These are phyloP conservation scores for Torymus auratus DNA, from an alignment of 2,888 invertebrate genomes.

Conservation along the genomic window DNA sequence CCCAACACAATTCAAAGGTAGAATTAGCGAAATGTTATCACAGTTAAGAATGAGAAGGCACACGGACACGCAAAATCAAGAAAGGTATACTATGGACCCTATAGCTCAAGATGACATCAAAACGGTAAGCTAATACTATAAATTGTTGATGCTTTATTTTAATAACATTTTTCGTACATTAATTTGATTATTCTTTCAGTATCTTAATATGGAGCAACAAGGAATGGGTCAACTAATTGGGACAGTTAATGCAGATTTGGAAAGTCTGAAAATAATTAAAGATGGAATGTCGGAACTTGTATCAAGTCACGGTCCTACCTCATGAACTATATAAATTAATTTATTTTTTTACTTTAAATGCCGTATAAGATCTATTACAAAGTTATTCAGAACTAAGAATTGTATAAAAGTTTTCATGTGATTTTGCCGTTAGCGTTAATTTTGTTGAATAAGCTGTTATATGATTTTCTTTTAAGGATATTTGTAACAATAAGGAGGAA, in stretches of 20 bases:
- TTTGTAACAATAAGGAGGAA: conserved; percentile 28
- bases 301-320: conserved; percentile 66
- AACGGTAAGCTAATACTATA: conserved; percentile 73
- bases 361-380: conserved; percentile 27
- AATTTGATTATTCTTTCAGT: conserved; percentile 77
- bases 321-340: conserved; percentile 63
- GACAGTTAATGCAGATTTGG: conserved; percentile 88
- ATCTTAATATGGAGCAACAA: conserved; percentile 90
- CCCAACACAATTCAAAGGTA: conserved; percentile 95
- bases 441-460: conserved; percentile 54
- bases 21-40: conserved; percentile 92
- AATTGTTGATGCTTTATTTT: neutral
- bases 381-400: conserved; percentile 37
- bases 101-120: conserved; percentile 80
- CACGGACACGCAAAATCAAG: conserved; percentile 80
- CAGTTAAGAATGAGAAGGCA: conserved; percentile 87
- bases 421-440: conserved; percentile 27
- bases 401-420: conserved; percentile 26
- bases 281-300: conserved; percentile 84
- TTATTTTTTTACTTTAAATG: conserved; percentile 35
- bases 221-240: conserved; percentile 92
- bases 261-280: conserved; percentile 87
- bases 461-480: conserved; percentile 35
- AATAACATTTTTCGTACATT: neutral
- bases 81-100: conserved; percentile 88